These are phyloP conservation scores for Carcina quercana DNA, from an alignment of 2,888 invertebrate genomes.

Conservation along the genomic window DNA sequence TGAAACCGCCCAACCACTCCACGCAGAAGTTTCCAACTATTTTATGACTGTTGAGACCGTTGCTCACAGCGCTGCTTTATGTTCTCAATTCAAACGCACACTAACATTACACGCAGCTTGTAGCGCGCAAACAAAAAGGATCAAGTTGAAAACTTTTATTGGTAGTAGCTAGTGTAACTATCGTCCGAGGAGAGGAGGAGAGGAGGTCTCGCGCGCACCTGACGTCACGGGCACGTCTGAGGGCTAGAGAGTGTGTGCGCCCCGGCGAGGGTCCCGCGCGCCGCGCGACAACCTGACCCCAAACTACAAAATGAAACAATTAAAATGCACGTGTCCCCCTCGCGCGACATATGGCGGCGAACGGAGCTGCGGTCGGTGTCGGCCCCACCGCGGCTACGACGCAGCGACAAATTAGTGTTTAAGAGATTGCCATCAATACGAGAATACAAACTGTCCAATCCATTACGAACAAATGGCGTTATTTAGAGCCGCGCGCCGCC, in stretches of 20 bases:
- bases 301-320: constrained; percentile 41
- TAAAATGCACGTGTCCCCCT: constrained; percentile 35
- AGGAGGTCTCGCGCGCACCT: too few species aligned
- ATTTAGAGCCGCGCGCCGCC: constrained; percentile 31
- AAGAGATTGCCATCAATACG: constrained; percentile 63
- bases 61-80: too few species aligned
- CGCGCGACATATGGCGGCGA: constrained; percentile 58
- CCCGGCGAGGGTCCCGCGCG: too few species aligned
- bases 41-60: neutral
- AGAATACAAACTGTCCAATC: constrained; percentile 49
- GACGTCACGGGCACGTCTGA: too few species aligned
- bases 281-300: constrained; percentile 18
- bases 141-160: too few species aligned
- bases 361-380: constrained; percentile 12
- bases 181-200: too few species aligned
- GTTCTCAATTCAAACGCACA: too few species aligned
- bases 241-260: too few species aligned
- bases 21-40: neutral
- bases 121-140: too few species aligned
- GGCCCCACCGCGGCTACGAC: constrained; percentile 20
- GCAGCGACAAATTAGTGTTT: constrained; percentile 57
- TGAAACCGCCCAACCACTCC: too few species aligned
- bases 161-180: too few species aligned
- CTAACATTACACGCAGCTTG: too few species aligned
- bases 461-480: constrained; percentile 66